Evolutionary conservation across 2,888 invertebrate species (phyloP).

Genomic region (Hedya salicella): DNA sequence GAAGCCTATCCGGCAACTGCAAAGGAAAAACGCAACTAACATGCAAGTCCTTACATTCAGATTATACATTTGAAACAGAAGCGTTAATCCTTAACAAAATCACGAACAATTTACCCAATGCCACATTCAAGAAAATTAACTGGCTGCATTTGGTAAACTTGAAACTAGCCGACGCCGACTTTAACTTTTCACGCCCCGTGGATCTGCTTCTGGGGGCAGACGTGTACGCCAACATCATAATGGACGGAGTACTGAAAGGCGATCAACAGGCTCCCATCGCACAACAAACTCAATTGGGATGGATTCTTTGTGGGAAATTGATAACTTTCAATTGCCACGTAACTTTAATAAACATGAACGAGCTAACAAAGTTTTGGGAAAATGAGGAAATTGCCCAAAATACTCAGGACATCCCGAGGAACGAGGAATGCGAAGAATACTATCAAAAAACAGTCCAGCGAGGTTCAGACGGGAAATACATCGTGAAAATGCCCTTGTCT

Average conservation of each 20-base stretch:
- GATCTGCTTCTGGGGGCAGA: conserved; percentile 33
- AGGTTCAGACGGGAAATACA: conserved; percentile 37
- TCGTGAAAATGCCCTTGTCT: conserved; percentile 44
- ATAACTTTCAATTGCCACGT: conserved; percentile 44
- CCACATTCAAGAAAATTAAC: conserved; percentile 19
- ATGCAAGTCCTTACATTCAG: conserved; percentile 23
- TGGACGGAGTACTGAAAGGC: conserved; percentile 21
- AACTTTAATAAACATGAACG: conserved; percentile 31
- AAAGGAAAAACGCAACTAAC: conserved; percentile 21
- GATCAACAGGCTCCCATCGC: conserved; percentile 16
- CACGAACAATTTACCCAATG: conserved; percentile 36
- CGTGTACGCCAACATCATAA: conserved; percentile 16
- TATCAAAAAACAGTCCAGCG: conserved; percentile 41
- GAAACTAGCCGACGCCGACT: conserved; percentile 38
- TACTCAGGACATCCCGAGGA: no score
- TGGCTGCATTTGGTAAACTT: conserved; percentile 39
- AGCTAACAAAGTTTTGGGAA: conserved; percentile 44
- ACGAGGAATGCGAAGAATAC: conserved; percentile 40
- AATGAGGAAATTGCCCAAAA: conserved; percentile 32
- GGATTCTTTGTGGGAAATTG: conserved; percentile 38
- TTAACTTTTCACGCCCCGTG: conserved; percentile 25
- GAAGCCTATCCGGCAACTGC: conserved; percentile 19
- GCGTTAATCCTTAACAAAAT: conserved; percentile 30
- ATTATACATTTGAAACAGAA: conserved; percentile 14
- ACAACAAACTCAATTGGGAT: conserved; percentile 42